Evolutionary conservation across 1,140 invertebrate species (phyloP), one percentile per base, ranked within the genome.

Genomic region (Lepidostoma basale): DNA sequence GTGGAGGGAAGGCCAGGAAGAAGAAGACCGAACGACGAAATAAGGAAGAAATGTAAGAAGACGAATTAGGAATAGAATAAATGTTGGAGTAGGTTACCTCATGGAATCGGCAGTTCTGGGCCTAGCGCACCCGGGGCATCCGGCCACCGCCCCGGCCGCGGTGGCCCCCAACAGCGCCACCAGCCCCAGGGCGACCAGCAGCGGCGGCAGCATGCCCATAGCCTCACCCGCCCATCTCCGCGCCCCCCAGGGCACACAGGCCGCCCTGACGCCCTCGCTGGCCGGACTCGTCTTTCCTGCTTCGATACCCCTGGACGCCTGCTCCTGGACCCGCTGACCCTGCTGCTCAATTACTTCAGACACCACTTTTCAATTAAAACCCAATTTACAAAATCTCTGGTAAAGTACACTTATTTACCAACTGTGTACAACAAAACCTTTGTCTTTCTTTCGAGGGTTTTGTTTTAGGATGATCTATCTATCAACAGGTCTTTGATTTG

Each of bases 31-130:
- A n/a, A n/a, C n/a, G n/a, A n/a, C n/a, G n/a, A n/a, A n/a, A n/a
- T n/a, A n/a, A n/a, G n/a, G n/a, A n/a, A n/a, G 14, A 16, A 6
- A 8, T 56, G 5, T 16, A 23, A 23, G 14, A 9, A 56, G 8
- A n/a, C n/a, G n/a, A n/a, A n/a, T n/a, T n/a, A n/a, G n/a, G n/a
- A n/a, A n/a, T n/a, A n/a, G n/a, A 18, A 47, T 14, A 16, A n/a
- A 59, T 56, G 56, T 42, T 10, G 16, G 39, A 4, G 2, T n/a
- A n/a, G n/a, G 18, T 72, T n/a, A 72, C 70, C 70, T 72, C 67
- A 72, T 72, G 62, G 70, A 72, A 59, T 72, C 70, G 26, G 56
- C 67, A n/a, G 70, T 67, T n/a, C 67, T 62, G 22, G 70, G 70
- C 3, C 70, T 28, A 10, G 70, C 62, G 59, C 70, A 72, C 33